Conservation (phyloP, 2,888 invertebrate species). For the Limnephilus marmoratus region DNA sequence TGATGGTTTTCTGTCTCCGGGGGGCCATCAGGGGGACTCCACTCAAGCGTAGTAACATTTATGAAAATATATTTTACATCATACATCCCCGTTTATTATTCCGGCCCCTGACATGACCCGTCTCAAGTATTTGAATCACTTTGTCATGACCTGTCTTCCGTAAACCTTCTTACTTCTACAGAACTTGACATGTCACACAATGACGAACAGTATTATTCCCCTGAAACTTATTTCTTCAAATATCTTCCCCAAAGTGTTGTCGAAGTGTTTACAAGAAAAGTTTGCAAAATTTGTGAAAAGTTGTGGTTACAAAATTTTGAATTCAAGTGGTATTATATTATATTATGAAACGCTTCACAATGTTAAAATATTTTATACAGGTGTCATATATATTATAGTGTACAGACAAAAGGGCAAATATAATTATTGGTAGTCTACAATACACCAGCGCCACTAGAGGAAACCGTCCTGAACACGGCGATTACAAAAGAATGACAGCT, state of each 20-base stretch:
- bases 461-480: too few relatives aligned
- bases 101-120: background rate
- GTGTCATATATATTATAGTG: too few relatives aligned
- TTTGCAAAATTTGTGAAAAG: background rate
- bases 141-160: background rate
- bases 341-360: background rate
- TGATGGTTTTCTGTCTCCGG: background rate
- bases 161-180: background rate
- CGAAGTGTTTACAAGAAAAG: background rate
- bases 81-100: background rate
- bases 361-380: background rate
- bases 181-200: background rate
- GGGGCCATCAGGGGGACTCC: background rate
- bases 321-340: background rate
- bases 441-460: too few relatives aligned
- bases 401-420: too few relatives aligned
- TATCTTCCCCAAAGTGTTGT: background rate
- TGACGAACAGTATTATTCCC: background rate
- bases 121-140: background rate
- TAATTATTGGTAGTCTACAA: too few relatives aligned
- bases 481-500: too few relatives aligned
- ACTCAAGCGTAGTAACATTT: background rate
- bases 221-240: background rate
- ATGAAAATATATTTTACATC: background rate
- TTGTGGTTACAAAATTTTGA: background rate